A percentile compares a stretch with the other conserved stretches of the same genome.
Conservation (phyloP, 53 echinoderm and acorn worm genomes). For the Paelopatides confundens region DNA sequence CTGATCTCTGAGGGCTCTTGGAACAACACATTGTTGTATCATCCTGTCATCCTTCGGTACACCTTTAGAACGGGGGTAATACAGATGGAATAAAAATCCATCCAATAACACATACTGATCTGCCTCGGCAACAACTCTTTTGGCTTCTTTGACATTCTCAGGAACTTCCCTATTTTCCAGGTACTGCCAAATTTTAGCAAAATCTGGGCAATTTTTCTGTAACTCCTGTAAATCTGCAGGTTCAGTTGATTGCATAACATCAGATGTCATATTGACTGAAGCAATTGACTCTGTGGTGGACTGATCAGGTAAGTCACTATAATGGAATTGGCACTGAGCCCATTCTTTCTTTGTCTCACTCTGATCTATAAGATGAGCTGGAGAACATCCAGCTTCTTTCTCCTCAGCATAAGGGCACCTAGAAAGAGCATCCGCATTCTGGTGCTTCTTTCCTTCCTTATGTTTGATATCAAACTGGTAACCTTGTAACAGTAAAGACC, state of each 20-base stretch:
- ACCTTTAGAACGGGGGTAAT: constrained; percentile 21
- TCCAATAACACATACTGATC: constrained; percentile 14
- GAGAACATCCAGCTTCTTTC: background rate
- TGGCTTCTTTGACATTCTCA: background rate
- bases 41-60: background rate
- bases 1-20: background rate
- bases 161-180: background rate
- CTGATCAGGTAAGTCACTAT: background rate
- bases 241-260: background rate
- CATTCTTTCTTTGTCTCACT: background rate
- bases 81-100: constrained; percentile 1
- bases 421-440: constrained; percentile 33
- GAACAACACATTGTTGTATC: background rate
- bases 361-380: background rate
- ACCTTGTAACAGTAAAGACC: constrained; percentile 11
- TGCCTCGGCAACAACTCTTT: constrained; percentile 6
- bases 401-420: background rate
- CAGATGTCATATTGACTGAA: background rate
- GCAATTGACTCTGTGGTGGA: background rate
- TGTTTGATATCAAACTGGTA: constrained; percentile 29
- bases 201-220: constrained; percentile 19
- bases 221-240: background rate
- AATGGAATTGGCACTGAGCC: constrained; percentile 4
- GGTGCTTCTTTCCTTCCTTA: constrained; percentile 30
- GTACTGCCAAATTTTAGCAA: background rate